Conservation (phyloP, 2,888 invertebrate genomes). For the Dilophus febrilis region DNA sequence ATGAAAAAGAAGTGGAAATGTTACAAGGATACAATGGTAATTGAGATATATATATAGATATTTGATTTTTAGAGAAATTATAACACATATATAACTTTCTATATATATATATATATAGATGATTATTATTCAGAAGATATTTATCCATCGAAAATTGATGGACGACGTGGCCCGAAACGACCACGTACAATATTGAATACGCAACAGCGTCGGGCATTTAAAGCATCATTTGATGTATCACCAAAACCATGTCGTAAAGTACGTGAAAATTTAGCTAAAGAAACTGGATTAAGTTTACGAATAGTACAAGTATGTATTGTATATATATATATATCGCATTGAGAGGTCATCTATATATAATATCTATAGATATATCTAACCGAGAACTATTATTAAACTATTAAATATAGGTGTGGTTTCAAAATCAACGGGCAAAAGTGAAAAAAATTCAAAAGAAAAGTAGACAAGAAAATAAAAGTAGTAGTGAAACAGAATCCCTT, state of each 20-base stretch:
- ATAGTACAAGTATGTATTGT: slow-evolving; percentile 53
- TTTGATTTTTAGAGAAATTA: background rate
- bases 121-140: slow-evolving; percentile 44
- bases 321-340: background rate
- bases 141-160: slow-evolving; percentile 41
- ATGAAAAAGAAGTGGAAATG: slow-evolving; percentile 62
- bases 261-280: slow-evolving; percentile 63
- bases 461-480: slow-evolving; percentile 33
- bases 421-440: slow-evolving; percentile 47
- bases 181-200: slow-evolving; percentile 72
- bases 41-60: slow-evolving; percentile 4
- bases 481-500: slow-evolving; percentile 29
- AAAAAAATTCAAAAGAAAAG: slow-evolving; percentile 50
- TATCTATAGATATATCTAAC: background rate
- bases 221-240: slow-evolving; percentile 70
- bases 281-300: slow-evolving; percentile 66
- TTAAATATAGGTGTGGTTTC: slow-evolving; percentile 39
- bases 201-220: slow-evolving; percentile 65
- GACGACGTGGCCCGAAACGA: slow-evolving; percentile 58
- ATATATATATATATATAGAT: slow-evolving; percentile 17
- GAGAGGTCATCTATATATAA: slow-evolving; percentile 41
- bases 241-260: slow-evolving; percentile 73
- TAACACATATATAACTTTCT: background rate
- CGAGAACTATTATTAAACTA: too few species aligned
- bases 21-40: slow-evolving; percentile 40